Conservation (phyloP, 2,888 invertebrate species). For the Eupithecia dodoneata region DNA sequence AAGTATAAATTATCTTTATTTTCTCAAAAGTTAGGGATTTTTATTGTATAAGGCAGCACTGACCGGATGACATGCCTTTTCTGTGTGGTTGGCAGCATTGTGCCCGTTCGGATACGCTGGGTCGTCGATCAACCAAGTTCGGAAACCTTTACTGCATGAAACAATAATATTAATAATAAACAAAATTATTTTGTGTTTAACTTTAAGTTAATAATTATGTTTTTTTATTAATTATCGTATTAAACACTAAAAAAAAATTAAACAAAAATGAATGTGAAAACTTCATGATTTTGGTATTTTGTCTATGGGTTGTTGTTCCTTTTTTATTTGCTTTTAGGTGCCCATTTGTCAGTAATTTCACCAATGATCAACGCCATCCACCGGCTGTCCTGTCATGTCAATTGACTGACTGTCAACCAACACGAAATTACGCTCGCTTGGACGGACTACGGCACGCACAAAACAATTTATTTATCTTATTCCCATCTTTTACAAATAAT, state of each 20-base stretch:
- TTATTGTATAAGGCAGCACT: conserved; percentile 47
- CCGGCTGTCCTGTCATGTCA: not conserved
- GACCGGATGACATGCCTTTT: conserved; percentile 48
- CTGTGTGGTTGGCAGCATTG: conserved; percentile 49
- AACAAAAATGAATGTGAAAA: not conserved
- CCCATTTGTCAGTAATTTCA: not conserved
- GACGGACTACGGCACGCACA: too few species aligned
- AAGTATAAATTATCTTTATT: not conserved
- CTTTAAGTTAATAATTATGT: too few species aligned
- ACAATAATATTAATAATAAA: too few species aligned
- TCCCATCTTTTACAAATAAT: too few species aligned
- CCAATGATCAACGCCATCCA: not conserved
- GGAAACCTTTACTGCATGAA: too few species aligned
- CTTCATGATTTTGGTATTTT: not conserved
- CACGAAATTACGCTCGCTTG: too few species aligned
- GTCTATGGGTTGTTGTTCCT: not conserved
- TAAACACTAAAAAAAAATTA: too few species aligned
- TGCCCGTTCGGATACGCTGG: conserved; percentile 38
- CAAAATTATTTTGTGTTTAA: too few species aligned
- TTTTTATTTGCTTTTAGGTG: not conserved
- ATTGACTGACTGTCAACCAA: not conserved
- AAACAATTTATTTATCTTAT: too few species aligned
- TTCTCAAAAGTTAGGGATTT: not conserved
- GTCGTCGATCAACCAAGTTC: not conserved
- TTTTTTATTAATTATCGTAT: too few species aligned